Base-by-base conservation (phyloP, 2,888 invertebrate genomes). In the Drosophila dives region DNA sequence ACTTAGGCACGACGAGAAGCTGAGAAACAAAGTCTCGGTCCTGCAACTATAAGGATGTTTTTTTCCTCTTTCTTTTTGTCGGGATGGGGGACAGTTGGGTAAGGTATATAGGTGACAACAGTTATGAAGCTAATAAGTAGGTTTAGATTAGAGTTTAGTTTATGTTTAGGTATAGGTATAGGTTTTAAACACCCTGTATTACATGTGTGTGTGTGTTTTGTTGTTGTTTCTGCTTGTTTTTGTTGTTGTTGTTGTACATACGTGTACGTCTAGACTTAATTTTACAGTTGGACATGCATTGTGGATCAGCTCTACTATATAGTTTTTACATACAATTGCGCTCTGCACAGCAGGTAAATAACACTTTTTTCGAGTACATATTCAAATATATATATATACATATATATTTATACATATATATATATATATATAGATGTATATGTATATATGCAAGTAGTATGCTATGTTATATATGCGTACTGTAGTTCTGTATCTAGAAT, bases 261-360 rank as follows among this genome's bases (percentile, higher is more conserved):
- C 80, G 80, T 69, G 75, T 86, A 84, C 75, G 69, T 55, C 78
- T 89, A 86, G 78, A 84, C 88, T 89, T 90, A 89, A 84, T 32
- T 86, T 91, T 91, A 90, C 90, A 90, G 81, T 88, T 87, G 91
- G 90, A 91, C 90, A 90, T 87, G 89, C 87, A 89, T 80, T 79
- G 76, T 85, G 89, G 87, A 87, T 86, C 89, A 86, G 80, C 87
- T 89, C 75, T 81, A 80, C 68, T 70, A 80, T 86, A 86, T 86
- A 86, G 82, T 75, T 87, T 80, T 87, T 86, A 89, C 89, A 89
- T 86, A 87, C 89, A 89, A 87, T 86, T 86, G 86, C 86, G 86
- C 86, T 86, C 90, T 91, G 90, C 91, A 89, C 88, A 86, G 90
- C 91, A 91, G 90, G 87, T 91, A 90, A 90, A 87, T 87, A 87